These are phyloP conservation scores for Apostichopus californicus DNA, from an alignment of 35 echinoderm and acorn worm species.

Conservation along the genomic window DNA sequence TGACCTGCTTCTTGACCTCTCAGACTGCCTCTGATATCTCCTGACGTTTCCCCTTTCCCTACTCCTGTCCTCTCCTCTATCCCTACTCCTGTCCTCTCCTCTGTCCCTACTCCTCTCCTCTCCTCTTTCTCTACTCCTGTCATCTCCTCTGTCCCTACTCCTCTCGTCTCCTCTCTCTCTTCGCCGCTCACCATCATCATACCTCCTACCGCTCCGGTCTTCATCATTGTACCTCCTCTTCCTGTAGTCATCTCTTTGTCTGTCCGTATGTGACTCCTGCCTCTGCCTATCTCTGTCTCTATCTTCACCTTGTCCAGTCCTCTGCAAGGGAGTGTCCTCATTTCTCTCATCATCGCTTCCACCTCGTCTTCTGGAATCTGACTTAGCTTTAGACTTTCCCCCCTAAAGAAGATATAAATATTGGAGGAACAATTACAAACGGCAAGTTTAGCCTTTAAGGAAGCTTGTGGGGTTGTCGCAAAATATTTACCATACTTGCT, in stretches of 20 bases:
- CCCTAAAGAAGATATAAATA: not conserved
- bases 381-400: not conserved
- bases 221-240: not conserved
- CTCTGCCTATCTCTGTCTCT: not conserved
- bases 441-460: no score
- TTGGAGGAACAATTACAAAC: no score
- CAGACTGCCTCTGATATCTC: slow-evolving; percentile 13
- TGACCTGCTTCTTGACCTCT: slow-evolving; percentile 71
- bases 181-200: not conserved
- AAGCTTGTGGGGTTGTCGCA: no score
- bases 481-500: no score
- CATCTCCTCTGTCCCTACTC: not conserved
- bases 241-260: not conserved
- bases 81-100: slow-evolving; percentile 13
- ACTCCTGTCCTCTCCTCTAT: not conserved
- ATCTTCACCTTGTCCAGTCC: not conserved
- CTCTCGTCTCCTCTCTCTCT: not conserved
- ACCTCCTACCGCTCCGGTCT: not conserved
- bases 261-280: not conserved
- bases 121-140: not conserved
- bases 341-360: not conserved
- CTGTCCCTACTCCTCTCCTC: slow-evolving; percentile 13
- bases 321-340: not conserved
- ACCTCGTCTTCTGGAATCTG: not conserved
- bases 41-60: not conserved